Conservation (phyloP, 2,113 vertebrate genomes). For the Oostethus manadensis region DNA sequence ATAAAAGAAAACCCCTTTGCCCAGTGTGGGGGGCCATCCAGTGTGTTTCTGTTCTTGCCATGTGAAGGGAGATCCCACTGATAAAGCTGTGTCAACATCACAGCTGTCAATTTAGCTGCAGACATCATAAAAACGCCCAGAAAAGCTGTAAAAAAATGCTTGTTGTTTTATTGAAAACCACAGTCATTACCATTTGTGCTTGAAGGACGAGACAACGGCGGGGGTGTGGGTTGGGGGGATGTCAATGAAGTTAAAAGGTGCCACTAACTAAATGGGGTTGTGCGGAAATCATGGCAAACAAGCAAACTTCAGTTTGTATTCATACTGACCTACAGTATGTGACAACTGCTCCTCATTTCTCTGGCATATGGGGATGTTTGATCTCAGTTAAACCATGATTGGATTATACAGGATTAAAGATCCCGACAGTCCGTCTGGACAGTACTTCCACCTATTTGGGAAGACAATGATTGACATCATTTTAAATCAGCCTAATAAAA, state of each 20-base stretch:
- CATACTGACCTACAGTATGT: background rate
- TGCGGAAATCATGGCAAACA: slow-evolving; percentile 5
- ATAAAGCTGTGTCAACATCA: slow-evolving; percentile 68
- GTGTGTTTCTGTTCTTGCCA: slow-evolving; percentile 36
- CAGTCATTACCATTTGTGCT: slow-evolving; percentile 32
- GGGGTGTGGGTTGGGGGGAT: background rate
- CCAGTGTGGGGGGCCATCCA: background rate
- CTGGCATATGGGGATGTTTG: slow-evolving; percentile 25
- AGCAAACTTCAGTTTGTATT: background rate
- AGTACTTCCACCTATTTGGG: slow-evolving; percentile 33
- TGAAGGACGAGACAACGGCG: slow-evolving; percentile 18
- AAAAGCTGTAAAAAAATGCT: slow-evolving; percentile 44
- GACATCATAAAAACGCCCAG: slow-evolving; percentile 61
- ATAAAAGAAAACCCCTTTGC: slow-evolving; percentile 5
- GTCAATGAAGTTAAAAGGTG: background rate
- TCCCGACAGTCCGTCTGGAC: slow-evolving; percentile 45
- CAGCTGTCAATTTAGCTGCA: slow-evolving; percentile 57
- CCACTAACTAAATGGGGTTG: background rate
- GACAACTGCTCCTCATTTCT: slow-evolving; percentile 17
- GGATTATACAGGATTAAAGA: slow-evolving; percentile 59
- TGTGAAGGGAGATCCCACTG: slow-evolving; percentile 40
- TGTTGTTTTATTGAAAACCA: slow-evolving; percentile 45
- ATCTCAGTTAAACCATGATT: slow-evolving; percentile 44
- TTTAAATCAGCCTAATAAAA: slow-evolving; percentile 65
- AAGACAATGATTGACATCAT: slow-evolving; percentile 47